Conservation (phyloP, 2,113 vertebrate genomes). For the Amia ocellicauda region DNA sequence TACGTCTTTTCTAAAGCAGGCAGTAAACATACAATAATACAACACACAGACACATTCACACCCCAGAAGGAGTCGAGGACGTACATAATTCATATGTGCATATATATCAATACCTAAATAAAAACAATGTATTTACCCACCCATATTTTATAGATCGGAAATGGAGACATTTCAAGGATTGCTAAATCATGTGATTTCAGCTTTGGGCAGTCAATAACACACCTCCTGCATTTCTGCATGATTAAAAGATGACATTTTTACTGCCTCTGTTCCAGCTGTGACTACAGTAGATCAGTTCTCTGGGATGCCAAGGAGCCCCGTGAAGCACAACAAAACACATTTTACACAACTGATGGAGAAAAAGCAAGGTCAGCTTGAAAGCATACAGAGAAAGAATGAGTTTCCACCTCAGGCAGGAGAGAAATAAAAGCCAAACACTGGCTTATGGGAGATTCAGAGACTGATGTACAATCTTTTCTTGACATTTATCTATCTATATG, state of each 20-base stretch:
- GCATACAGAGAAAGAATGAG: constrained; percentile 14
- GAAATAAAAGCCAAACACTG: neutral
- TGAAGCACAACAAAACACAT: constrained; percentile 45
- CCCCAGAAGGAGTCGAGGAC: neutral
- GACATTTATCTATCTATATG: neutral
- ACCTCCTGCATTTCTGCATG: constrained; percentile 63
- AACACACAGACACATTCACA: neutral
- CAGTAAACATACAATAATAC: neutral
- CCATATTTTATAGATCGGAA: constrained; percentile 55
- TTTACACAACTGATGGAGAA: constrained; percentile 35
- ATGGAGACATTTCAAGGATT: constrained; percentile 56
- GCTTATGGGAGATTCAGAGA: neutral
- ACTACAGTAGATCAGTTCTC: constrained; percentile 27
- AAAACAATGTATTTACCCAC: neutral
- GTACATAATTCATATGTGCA: neutral
- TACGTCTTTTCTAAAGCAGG: constrained; percentile 8
- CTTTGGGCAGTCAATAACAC: constrained; percentile 62
- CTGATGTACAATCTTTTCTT: neutral
- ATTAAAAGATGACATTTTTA: constrained; percentile 69
- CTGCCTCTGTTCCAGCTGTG: constrained; percentile 42
- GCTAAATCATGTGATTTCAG: constrained; percentile 63
- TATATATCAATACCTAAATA: neutral
- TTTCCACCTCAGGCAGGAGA: neutral
- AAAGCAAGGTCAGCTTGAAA: constrained; percentile 31
- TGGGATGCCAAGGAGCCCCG: constrained; percentile 38